A percentile compares a stretch with the other conserved stretches of the same genome.
These are phyloP conservation scores for Diarsia mendica DNA, from an alignment of 2,888 invertebrate genomes.

Conservation along the genomic window DNA sequence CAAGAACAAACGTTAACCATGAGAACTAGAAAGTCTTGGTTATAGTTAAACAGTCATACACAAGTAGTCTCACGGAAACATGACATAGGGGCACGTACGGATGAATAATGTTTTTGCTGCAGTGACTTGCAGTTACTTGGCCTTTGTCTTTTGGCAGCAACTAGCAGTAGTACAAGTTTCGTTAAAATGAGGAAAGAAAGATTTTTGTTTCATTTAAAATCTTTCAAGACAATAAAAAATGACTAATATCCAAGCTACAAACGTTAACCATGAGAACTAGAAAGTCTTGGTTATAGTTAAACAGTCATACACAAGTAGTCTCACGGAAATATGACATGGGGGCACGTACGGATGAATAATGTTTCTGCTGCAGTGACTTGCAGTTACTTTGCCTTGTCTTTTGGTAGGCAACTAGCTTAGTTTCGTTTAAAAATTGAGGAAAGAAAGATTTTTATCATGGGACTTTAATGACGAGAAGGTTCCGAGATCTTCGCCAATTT, in stretches of 20 bases:
- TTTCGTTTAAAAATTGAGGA: neutral
- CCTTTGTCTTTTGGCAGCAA: constrained; percentile 33
- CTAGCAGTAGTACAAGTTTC: constrained; percentile 48
- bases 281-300: constrained; percentile 30
- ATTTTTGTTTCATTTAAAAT: too few species aligned
- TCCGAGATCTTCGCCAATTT: too few species aligned
- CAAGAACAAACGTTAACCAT: neutral
- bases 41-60: constrained; percentile 45
- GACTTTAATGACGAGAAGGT: neutral
- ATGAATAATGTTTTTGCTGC: constrained; percentile 80
- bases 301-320: constrained; percentile 64
- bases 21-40: constrained; percentile 24
- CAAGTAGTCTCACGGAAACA: constrained; percentile 73
- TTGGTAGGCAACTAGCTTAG: constrained; percentile 14
- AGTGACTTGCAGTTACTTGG: constrained; percentile 82
- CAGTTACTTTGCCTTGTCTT: constrained; percentile 62
- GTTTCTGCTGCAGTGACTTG: constrained; percentile 80
- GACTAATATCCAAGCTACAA: neutral
- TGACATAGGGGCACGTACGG: constrained; percentile 77
- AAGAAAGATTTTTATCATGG: neutral
- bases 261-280: constrained; percentile 19
- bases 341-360: constrained; percentile 81
- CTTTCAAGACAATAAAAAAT: neutral
- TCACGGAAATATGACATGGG: constrained; percentile 78
- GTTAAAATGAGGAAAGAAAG: neutral